These are phyloP conservation scores for Ianthella basta DNA, from an alignment of 37 sponge, comb jelly and placozoan genomes.

Conservation along the genomic window DNA sequence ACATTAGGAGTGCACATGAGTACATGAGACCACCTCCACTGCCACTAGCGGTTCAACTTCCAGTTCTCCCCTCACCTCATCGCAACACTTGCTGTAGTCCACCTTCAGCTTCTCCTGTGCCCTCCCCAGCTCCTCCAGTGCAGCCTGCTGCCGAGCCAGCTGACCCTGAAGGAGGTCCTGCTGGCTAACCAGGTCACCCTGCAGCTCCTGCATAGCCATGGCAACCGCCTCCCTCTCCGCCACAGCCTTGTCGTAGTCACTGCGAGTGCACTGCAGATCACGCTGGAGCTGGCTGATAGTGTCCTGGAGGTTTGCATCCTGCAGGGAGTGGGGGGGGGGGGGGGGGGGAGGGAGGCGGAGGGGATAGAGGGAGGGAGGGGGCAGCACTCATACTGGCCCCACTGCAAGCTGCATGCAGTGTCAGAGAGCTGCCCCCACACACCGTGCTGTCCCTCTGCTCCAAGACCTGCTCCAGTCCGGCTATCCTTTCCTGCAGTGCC, in stretches of 20 bases:
- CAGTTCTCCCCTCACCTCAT: constrained; percentile 6
- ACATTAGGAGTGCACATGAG: too few relatives aligned
- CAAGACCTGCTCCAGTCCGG: neutral
- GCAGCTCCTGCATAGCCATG: neutral
- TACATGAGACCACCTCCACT: too few relatives aligned
- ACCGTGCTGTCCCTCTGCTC: neutral
- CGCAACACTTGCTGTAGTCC: constrained; percentile 10
- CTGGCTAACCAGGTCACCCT: neutral
- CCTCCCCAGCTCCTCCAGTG: neutral
- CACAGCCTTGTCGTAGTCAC: neutral
- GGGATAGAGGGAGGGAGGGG: neutral
- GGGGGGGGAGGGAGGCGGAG: neutral
- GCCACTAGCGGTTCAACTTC: too few relatives aligned
- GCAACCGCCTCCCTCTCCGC: neutral
- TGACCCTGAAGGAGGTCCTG: constrained; percentile 8
- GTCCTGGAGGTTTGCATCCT: neutral
- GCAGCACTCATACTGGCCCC: neutral
- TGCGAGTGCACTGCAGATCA: neutral
- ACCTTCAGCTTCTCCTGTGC: constrained; percentile 12
- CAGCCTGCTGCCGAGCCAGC: neutral
- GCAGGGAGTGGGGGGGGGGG: too few relatives aligned
- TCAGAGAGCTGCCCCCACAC: too few relatives aligned
- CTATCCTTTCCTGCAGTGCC: neutral
- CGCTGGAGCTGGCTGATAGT: neutral
- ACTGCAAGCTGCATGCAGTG: neutral